Base-by-base conservation (phyloP, 2,888 invertebrate species). In the Megamerina dolium region DNA sequence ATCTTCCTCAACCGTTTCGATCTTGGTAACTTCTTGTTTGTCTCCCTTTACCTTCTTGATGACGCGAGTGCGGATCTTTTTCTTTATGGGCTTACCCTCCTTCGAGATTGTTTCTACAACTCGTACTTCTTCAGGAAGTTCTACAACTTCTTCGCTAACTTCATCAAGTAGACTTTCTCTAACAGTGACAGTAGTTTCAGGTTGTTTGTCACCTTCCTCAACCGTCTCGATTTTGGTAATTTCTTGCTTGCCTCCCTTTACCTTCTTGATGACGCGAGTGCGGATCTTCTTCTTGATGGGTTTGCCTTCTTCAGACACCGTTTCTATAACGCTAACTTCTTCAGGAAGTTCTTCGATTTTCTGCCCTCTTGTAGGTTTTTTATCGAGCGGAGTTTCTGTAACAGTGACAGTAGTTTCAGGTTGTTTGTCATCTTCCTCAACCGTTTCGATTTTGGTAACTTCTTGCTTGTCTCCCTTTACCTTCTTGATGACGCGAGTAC, bases 191-290 rank as follows among this genome's bases (percentile, higher is more conserved):
- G 61, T 63, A 0, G 59, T 67, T 12, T 63, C 61, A 0, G 73
- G 70, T 10, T 41, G 50, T 37, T 66, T 59, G n/a, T 55, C 61
- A 32, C 68, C 70, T 56, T 68, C 66, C 43, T 71, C 66, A 3
- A 66, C 54, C 1, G 70, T 71, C 26, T 64, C 61, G 41, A 73
- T 70, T 55, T 66, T 64, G 3, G 68, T 70, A 4, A 62, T 55
- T 58, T 70, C 64, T 43, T 59, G 55, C 45, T 58, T 60, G 17
- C 49, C 52, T 5, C 57, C 60, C 43, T 54, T 58, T 40, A 60
- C 50, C 43, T 62, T 69, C 43, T 64, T 69, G 30, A 69, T 68
- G 1, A 64, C 54, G 4, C 65, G 66, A 46, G 67, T 72, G 37
- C 64, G 50, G 12, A 55, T 58, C 3, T 57, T 57, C 52, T 63